These are phyloP conservation scores for Ptychochromis oligacanthus DNA, from an alignment of 2,113 vertebrate genomes.

Conservation along the genomic window DNA sequence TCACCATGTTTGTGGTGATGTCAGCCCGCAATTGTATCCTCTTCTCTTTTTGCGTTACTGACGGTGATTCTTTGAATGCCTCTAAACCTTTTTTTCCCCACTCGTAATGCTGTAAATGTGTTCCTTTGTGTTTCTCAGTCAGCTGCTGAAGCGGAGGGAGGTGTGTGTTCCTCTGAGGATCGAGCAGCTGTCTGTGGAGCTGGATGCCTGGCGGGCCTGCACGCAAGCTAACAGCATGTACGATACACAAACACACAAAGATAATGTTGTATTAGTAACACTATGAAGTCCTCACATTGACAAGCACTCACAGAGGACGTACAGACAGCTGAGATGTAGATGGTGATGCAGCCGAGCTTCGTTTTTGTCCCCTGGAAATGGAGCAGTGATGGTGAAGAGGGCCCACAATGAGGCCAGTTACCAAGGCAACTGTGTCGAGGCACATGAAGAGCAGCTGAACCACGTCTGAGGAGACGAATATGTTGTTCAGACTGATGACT, in stretches of 20 bases:
- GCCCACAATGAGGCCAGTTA: background rate
- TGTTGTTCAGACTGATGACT: background rate
- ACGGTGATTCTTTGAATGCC: too few species aligned
- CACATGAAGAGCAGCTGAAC: background rate
- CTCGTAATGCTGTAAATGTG: background rate
- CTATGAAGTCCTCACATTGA: background rate
- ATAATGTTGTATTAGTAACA: background rate
- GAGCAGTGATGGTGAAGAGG: background rate
- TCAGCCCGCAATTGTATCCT: background rate
- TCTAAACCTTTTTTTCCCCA: too few species aligned
- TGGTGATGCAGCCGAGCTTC: background rate
- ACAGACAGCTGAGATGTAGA: background rate
- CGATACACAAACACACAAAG: slow-evolving; percentile 27
- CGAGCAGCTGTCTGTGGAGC: slow-evolving; percentile 89
- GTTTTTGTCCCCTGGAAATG: background rate
- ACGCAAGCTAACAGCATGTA: slow-evolving; percentile 81
- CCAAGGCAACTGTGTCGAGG: background rate
- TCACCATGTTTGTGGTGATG: background rate
- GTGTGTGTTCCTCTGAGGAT: slow-evolving; percentile 92
- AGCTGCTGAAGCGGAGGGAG: slow-evolving; percentile 92
- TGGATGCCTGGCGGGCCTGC: slow-evolving; percentile 92
- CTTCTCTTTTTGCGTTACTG: background rate
- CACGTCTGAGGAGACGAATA: background rate
- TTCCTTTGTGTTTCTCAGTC: slow-evolving; percentile 76
- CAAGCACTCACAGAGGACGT: background rate